Base-by-base conservation (phyloP, 2,113 vertebrate genomes). In the Albula goreensis region DNA sequence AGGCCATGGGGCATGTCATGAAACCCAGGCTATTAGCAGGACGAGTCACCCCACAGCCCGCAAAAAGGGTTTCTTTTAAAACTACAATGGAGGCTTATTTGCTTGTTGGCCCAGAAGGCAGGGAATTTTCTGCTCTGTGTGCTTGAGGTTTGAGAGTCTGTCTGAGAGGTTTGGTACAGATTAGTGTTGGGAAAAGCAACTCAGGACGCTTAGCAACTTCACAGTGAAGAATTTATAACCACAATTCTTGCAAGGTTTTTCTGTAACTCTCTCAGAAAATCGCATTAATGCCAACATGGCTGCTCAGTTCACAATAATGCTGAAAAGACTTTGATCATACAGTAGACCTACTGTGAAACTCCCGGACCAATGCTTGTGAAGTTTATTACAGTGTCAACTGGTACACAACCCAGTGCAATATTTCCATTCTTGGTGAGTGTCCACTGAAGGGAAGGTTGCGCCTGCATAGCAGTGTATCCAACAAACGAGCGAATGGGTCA, bases 401-500 rank as follows among this genome's bases (percentile, higher is more conserved):
- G 60, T 22, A 66, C 17, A 22, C 0, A 66, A 7, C 60, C 17
- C 60, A 5, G 60, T 22, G 60, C 60, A 66, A 31, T 31, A 9
- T 74, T 22, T 3, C n/a, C 70, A 10, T 5, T 74, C 4, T 25
- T n/a, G 2, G 10, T n/a, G n/a, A 74, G n/a, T 17, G 11, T 15
- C 0, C 2, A 74, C n/a, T n/a, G 22, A 19, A 13, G 48, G 7
- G 13, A 15, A 51, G 78, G 78, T 50, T 80, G 41, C 22, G 11
- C 12, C 90, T 87, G 80, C 89, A 83, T 88, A 88, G 89, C 85
- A 89, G 90, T 85, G 87, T 82, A 86, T 90, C 90, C 91, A 90
- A 89, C 87, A 88, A 90, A 85, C 89, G 66, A 89, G 89, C 48
- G 90, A 93, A 93, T 91, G 89, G 93, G 94, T 94, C 94, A 94